phyloP scores from a whole-genome alignment of 2,113 vertebrate genomes.

The Pluvialis apricaria region DNA sequence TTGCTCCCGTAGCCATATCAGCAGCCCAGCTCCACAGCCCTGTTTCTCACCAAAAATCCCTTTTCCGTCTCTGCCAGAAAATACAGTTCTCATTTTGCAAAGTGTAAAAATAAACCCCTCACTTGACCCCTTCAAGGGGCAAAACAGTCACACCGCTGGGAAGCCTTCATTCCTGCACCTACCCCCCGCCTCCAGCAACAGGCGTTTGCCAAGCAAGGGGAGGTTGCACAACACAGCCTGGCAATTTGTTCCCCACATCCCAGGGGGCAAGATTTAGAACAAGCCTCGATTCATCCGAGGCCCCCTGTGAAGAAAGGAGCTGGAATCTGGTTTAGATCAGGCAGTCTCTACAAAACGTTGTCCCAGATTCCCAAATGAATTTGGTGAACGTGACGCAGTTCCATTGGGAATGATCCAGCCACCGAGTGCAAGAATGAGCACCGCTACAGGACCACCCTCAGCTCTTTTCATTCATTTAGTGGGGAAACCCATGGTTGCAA shows the following conservation, averaged over 20 bases:
- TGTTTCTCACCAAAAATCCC: background rate
- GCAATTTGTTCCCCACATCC: background rate
- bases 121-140: background rate
- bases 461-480: background rate
- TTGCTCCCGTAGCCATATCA: background rate
- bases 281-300: background rate
- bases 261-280: background rate
- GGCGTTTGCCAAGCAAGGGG: background rate
- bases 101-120: background rate
- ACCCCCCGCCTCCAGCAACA: background rate
- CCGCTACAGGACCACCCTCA: background rate
- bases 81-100: background rate
- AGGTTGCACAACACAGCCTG: background rate
- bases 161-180: background rate
- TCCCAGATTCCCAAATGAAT: background rate
- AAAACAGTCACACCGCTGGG: background rate
- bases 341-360: background rate
- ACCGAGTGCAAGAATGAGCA: background rate
- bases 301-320: background rate
- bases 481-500: background rate
- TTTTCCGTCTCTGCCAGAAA: background rate
- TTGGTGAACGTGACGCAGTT: background rate
- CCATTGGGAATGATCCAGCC: background rate
- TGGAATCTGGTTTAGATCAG: background rate
- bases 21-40: background rate